Evolutionary conservation across 1,140 invertebrate genomes (phyloP).

Genomic region (Rhyacophila brunnea): DNA sequence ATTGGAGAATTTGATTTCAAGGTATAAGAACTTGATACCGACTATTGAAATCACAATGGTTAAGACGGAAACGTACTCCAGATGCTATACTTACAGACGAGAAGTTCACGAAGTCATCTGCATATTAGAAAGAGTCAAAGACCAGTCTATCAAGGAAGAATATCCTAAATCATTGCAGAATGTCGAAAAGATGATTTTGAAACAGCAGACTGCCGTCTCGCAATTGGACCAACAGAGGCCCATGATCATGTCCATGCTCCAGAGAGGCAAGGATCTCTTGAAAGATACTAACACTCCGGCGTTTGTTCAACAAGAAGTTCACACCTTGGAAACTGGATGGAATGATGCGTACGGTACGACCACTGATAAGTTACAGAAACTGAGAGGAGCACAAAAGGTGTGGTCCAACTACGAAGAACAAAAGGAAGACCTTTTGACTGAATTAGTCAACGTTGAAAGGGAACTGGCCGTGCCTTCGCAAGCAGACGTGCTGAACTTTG

Average conservation of each 20-base stretch:
- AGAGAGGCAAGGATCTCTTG: constrained; percentile 84
- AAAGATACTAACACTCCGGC: constrained; percentile 81
- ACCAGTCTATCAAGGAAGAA: constrained; percentile 65
- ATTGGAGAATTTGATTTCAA: constrained; percentile 77
- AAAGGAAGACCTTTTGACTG: constrained; percentile 76
- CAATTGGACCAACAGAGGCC: constrained; percentile 83
- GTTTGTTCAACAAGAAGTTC: constrained; percentile 82
- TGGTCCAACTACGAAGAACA: constrained; percentile 86
- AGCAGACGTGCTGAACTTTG: constrained; percentile 53
- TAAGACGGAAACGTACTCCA: constrained; percentile 87
- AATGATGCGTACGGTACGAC: constrained; percentile 83
- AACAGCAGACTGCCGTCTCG: constrained; percentile 77
- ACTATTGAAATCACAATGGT: constrained; percentile 90
- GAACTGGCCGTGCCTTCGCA: constrained; percentile 62
- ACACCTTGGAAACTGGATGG: constrained; percentile 82
- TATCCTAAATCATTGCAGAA: constrained; percentile 71
- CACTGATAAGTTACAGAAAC: constrained; percentile 75
- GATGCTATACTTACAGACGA: constrained; percentile 87
- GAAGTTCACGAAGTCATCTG: constrained; percentile 84
- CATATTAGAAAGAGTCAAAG: constrained; percentile 69
- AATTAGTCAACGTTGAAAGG: constrained; percentile 79
- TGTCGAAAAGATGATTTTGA: constrained; percentile 69
- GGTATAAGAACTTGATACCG: constrained; percentile 89
- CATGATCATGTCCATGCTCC: constrained; percentile 86
- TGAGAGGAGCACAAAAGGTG: constrained; percentile 80